Conservation (phyloP, 2,797 vertebrate genomes). For the Limosa lapponica region DNA sequence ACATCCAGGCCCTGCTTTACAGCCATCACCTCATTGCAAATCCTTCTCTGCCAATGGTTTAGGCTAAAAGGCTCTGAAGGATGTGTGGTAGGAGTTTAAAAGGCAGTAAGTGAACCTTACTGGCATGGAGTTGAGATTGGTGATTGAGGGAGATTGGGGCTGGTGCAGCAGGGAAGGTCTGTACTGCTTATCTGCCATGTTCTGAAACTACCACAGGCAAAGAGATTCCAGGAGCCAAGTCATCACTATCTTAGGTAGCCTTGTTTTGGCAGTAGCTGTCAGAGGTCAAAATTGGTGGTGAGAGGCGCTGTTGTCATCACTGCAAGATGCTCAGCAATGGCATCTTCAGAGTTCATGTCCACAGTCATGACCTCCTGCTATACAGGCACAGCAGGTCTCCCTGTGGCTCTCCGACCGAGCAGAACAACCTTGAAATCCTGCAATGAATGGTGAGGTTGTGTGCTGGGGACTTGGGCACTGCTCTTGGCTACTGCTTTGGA, state of each 20-base stretch:
- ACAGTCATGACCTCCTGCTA: background rate
- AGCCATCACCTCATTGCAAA: background rate
- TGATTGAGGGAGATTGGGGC: rapidly evolving
- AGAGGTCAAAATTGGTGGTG: background rate
- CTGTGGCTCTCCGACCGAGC: background rate
- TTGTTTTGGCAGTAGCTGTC: background rate
- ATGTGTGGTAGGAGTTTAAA: background rate
- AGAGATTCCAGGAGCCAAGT: background rate
- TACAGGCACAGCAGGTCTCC: background rate
- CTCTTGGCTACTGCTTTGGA: background rate
- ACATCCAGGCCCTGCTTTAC: background rate
- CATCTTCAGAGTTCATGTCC: background rate
- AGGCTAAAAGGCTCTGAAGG: background rate
- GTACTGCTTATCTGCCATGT: rapidly evolving
- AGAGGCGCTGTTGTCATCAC: background rate
- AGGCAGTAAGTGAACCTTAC: background rate
- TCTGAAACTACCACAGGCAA: background rate
- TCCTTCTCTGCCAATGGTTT: background rate
- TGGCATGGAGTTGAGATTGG: background rate
- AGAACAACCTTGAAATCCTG: background rate
- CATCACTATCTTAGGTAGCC: background rate
- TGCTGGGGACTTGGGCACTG: background rate
- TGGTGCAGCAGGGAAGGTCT: background rate
- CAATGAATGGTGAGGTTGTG: background rate
- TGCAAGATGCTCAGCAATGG: background rate